Evolutionary conservation across 2,888 invertebrate species (phyloP).

Genomic region (Troides aeacus): DNA sequence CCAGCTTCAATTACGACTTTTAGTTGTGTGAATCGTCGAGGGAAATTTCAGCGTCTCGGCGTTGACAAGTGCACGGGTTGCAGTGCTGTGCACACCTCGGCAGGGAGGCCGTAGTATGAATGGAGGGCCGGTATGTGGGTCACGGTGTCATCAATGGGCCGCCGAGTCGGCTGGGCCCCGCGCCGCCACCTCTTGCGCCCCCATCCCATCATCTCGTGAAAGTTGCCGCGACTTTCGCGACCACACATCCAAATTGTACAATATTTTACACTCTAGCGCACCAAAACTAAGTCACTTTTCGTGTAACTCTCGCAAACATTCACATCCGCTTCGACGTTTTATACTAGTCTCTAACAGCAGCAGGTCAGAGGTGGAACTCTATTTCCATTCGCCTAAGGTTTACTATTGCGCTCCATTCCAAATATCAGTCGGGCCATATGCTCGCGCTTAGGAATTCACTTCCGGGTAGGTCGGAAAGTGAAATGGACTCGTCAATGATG

Average conservation of each 20-base stretch:
- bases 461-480: slow-evolving; percentile 80
- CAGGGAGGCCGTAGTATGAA: slow-evolving; percentile 74
- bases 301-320: slow-evolving; percentile 57
- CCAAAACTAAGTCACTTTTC: slow-evolving; percentile 69
- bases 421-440: slow-evolving; percentile 74
- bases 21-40: slow-evolving; percentile 69
- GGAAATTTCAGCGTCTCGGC: slow-evolving; percentile 68
- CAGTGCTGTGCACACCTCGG: slow-evolving; percentile 58
- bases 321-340: slow-evolving; percentile 76
- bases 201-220: slow-evolving; percentile 74
- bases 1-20: slow-evolving; percentile 61
- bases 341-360: slow-evolving; percentile 62
- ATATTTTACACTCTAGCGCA: slow-evolving; percentile 69
- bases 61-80: slow-evolving; percentile 55
- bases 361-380: slow-evolving; percentile 47
- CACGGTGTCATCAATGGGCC: slow-evolving; percentile 80
- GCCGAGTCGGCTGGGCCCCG: slow-evolving; percentile 69
- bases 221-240: slow-evolving; percentile 79
- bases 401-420: slow-evolving; percentile 46
- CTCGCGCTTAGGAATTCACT: slow-evolving; percentile 79
- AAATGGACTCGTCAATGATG: slow-evolving; percentile 80
- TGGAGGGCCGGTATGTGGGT: slow-evolving; percentile 76
- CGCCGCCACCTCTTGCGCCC: slow-evolving; percentile 64
- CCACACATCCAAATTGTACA: slow-evolving; percentile 50
- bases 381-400: slow-evolving; percentile 47